A percentile compares a stretch with the other conserved stretches of the same genome.
phyloP scores from a whole-genome alignment of 2,113 vertebrate species.

The Oxyura jamaicensis region DNA sequence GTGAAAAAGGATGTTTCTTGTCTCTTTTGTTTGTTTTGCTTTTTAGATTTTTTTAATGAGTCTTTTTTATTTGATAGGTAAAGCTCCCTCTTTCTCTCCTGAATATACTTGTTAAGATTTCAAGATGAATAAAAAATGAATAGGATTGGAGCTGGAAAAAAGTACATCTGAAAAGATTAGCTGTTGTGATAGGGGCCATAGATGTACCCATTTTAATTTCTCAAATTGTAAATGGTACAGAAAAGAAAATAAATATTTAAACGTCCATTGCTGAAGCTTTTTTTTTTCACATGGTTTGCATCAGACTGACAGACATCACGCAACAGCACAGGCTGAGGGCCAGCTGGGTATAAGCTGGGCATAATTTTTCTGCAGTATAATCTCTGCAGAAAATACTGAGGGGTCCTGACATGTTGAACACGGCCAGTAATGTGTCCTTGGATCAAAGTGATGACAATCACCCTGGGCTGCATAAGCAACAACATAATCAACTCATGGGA shows the following conservation, averaged over 20 bases:
- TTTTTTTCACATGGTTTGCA: not conserved
- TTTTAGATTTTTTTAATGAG: not conserved
- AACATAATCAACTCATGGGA: not conserved
- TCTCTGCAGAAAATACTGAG: accelerated
- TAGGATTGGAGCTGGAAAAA: not conserved
- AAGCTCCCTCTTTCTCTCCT: not conserved
- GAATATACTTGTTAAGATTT: conserved; percentile 16
- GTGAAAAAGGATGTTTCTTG: conserved; percentile 35
- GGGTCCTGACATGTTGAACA: not conserved
- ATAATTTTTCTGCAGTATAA: not conserved
- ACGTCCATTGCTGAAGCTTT: not conserved
- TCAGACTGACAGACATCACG: not conserved
- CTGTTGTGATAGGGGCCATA: accelerated
- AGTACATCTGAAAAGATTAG: not conserved
- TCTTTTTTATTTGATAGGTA: not conserved
- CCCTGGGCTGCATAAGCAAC: not conserved
- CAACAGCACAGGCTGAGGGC: not conserved
- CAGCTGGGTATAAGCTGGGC: not conserved
- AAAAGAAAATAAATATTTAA: not conserved
- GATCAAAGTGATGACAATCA: accelerated
- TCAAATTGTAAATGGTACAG: not conserved
- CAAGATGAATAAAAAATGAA: conserved; percentile 54
- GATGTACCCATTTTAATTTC: not conserved
- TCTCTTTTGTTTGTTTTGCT: not conserved
- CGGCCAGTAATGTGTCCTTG: not conserved